Base-by-base conservation (phyloP, 2,113 vertebrate genomes). In the Anolis sagrei region DNA sequence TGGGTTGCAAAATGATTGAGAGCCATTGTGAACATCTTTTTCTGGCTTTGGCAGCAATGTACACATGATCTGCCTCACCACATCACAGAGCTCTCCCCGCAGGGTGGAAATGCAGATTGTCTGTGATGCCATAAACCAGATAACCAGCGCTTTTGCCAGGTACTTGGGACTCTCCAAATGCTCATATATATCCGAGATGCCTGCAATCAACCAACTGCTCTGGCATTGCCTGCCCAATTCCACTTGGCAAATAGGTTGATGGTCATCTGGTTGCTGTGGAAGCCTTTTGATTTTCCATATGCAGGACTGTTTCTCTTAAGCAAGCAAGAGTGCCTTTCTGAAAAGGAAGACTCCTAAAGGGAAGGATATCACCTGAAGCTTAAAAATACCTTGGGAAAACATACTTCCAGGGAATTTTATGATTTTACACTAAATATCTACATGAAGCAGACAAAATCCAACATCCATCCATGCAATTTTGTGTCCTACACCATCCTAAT, bases 201-300 rank as follows among this genome's bases (percentile, higher is more conserved):
- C 76, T 87, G 86, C 77, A 84, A 0, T n/a, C 89, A 86, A 89
- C 85, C 91, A 89, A 74, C 77, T 93, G 86, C 87, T 88, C 13
- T 14, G 68, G 81, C 23, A 49, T 76, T 78, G 61, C 72, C 81
- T 27, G 78, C 81, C 79, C 77, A 83, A 72, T 0, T 0, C 58
- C 51, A 27, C 73, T 49, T 92, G 87, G 87, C 90, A 94, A 76
- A 66, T 1, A 0, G 1, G 62, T 83, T 82, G 66, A 51, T 0
- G 0, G 2, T 64, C 83, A 80, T 73, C 82, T 92, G 2, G 0
- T 86, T 88, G 0, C 82, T 87, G 48, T 1, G 83, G 78, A 32
- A 27, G 9, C 70, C 54, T 79, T 48, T 89, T 79, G 70, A 81
- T 90, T 92, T 75, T 73, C 87, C 10, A 11, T 83, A 89, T 79